Conservation (phyloP, 2,888 invertebrate species). For the Euzetes globulus region DNA sequence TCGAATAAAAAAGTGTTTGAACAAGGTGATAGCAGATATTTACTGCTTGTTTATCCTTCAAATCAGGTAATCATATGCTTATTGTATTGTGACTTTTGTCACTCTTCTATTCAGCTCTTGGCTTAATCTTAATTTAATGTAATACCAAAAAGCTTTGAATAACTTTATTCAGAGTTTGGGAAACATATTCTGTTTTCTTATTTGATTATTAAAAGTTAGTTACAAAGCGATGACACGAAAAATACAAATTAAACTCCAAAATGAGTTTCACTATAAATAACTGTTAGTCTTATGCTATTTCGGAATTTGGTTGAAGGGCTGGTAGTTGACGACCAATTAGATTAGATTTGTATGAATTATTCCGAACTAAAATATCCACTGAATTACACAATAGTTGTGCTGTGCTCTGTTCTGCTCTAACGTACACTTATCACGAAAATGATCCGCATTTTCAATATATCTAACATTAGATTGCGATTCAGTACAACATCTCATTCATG, state of each 20-base stretch:
- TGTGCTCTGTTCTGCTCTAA: neutral
- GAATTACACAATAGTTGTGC: neutral
- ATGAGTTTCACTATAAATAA: too few relatives aligned
- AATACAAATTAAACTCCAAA: neutral
- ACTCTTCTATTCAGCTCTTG: neutral
- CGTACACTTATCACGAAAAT: slow-evolving; percentile 12
- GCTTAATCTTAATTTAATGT: too few relatives aligned
- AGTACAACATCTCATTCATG: slow-evolving; percentile 13
- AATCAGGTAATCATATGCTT: slow-evolving; percentile 2
- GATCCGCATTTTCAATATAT: slow-evolving; percentile 10
- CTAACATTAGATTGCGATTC: neutral
- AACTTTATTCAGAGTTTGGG: too few relatives aligned
- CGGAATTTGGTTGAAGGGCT: too few relatives aligned
- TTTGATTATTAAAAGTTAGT: neutral
- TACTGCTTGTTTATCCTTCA: too few relatives aligned
- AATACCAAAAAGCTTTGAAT: too few relatives aligned
- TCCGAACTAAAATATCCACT: neutral
- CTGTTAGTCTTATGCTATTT: too few relatives aligned
- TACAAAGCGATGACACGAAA: neutral
- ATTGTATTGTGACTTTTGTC: neutral
- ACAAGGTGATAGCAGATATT: too few relatives aligned
- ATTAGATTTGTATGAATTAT: slow-evolving; percentile 15
- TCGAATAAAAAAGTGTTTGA: slow-evolving; percentile 6
- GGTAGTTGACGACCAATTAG: neutral
- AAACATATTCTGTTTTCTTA: neutral